phyloP scores from a whole-genome alignment of 2,888 invertebrate genomes.

The Sinentomon sp. region DNA sequence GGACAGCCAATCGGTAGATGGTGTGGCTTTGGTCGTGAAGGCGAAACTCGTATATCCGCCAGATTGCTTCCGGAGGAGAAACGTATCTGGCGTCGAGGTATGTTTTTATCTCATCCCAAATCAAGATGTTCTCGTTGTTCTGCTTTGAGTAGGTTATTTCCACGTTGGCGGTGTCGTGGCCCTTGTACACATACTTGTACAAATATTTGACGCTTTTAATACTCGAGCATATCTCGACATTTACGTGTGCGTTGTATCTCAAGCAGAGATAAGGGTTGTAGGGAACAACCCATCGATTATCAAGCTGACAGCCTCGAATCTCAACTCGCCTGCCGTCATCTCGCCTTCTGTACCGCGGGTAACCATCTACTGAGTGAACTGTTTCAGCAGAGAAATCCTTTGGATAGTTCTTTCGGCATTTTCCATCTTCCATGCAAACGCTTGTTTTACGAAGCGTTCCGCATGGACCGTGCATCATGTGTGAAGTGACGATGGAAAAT shows the following conservation, averaged over 20 bases:
- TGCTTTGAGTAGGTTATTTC: too few species aligned
- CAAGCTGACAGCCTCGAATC: constrained; percentile 15
- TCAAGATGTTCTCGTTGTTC: too few species aligned
- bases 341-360: constrained; percentile 19
- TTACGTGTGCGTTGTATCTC: constrained; percentile 14
- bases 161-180: constrained; percentile 15
- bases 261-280: constrained; percentile 13
- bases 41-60: constrained; percentile 16
- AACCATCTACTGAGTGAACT: constrained; percentile 17
- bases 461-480: constrained; percentile 21
- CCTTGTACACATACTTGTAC: constrained; percentile 16
- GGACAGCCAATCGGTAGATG: constrained; percentile 18
- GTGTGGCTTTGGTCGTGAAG: constrained; percentile 18
- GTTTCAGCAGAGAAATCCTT: constrained; percentile 16
- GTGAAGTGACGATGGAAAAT: constrained; percentile 17
- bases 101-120: constrained; percentile 18
- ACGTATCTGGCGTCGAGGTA: constrained; percentile 18
- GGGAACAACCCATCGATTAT: constrained; percentile 19
- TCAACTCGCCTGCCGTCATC: constrained; percentile 6
- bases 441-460: constrained; percentile 15
- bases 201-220: constrained; percentile 17
- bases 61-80: constrained; percentile 18
- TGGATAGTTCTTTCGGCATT: constrained; percentile 21
- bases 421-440: constrained; percentile 21
- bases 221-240: constrained; percentile 16